Conservation (phyloP, 2,888 invertebrate species). For the Ephialtes manifestator region DNA sequence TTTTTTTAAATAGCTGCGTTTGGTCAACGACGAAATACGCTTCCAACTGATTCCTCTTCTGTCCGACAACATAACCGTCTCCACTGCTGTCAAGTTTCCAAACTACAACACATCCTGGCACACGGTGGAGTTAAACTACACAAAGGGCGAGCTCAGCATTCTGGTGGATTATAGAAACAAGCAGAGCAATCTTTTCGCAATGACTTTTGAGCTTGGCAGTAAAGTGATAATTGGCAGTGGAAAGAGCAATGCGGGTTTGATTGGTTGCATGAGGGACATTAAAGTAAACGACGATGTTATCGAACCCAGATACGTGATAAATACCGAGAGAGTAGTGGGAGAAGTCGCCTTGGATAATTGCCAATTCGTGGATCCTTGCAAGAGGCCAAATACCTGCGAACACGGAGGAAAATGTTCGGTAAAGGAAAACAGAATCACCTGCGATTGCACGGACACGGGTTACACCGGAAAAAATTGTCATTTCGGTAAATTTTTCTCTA, state of each 20-base stretch:
- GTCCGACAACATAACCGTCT: slow-evolving; percentile 92
- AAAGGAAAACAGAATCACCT: slow-evolving; percentile 94
- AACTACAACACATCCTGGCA: slow-evolving; percentile 93
- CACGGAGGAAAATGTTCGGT: slow-evolving; percentile 97
- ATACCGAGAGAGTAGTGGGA: slow-evolving; percentile 94
- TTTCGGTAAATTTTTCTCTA: slow-evolving; percentile 88
- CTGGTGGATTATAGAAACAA: slow-evolving; percentile 92
- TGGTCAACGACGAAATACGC: slow-evolving; percentile 94
- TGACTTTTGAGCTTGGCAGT: slow-evolving; percentile 90
- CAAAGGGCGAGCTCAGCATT: slow-evolving; percentile 91
- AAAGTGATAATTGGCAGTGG: slow-evolving; percentile 94
- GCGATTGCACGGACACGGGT: slow-evolving; percentile 96
- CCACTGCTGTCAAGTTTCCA: slow-evolving; percentile 94
- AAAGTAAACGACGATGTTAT: slow-evolving; percentile 93
- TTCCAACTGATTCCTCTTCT: slow-evolving; percentile 93
- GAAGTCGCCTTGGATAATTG: slow-evolving; percentile 97
- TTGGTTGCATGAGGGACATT: slow-evolving; percentile 97
- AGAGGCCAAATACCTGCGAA: slow-evolving; percentile 96
- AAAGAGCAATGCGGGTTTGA: slow-evolving; percentile 89
- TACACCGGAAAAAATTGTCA: slow-evolving; percentile 98
- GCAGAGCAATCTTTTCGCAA: slow-evolving; percentile 89
- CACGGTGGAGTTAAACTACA: slow-evolving; percentile 92
- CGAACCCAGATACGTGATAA: slow-evolving; percentile 93
- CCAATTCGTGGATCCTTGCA: slow-evolving; percentile 95
- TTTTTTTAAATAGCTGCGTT: slow-evolving; percentile 88